phyloP scores from a whole-genome alignment of 2,113 vertebrate species.

The Lasiurus borealis region DNA sequence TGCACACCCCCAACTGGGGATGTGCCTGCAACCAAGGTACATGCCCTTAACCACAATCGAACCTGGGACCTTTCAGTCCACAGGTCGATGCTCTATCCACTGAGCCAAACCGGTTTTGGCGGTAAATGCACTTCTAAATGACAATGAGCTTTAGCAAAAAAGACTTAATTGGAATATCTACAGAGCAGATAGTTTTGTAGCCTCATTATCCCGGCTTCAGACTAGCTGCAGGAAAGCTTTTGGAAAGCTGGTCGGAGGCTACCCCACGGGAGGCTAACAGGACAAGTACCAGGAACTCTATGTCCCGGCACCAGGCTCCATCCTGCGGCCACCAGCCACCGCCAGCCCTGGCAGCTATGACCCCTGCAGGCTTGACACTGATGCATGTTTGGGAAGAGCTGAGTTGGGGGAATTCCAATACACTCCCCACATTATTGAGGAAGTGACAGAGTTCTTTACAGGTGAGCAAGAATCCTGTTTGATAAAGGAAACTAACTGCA shows the following conservation, averaged over 20 bases:
- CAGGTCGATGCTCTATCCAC: too few species aligned
- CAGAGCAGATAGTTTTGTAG: slow-evolving; percentile 56
- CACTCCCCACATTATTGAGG: background rate
- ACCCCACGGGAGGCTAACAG: background rate
- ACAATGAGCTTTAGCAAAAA: background rate
- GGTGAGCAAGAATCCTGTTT: background rate
- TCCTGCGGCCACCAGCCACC: background rate
- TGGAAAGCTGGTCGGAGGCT: background rate
- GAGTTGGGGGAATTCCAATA: background rate
- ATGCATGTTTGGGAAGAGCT: background rate
- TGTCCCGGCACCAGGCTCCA: background rate
- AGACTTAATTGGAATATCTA: slow-evolving; percentile 16
- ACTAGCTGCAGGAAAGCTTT: background rate
- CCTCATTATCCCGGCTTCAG: background rate
- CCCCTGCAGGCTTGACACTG: background rate
- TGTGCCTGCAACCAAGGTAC: too few species aligned
- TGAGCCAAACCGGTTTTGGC: too few species aligned
- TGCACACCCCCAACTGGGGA: too few species aligned
- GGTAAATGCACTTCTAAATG: background rate
- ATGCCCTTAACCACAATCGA: too few species aligned
- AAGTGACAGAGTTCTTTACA: background rate
- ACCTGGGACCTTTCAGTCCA: too few species aligned
- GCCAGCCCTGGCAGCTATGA: background rate
- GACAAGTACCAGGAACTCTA: slow-evolving; percentile 28
- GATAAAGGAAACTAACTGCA: background rate